These are phyloP conservation scores for Acleris sparsana DNA, from an alignment of 2,888 invertebrate genomes.

Conservation along the genomic window DNA sequence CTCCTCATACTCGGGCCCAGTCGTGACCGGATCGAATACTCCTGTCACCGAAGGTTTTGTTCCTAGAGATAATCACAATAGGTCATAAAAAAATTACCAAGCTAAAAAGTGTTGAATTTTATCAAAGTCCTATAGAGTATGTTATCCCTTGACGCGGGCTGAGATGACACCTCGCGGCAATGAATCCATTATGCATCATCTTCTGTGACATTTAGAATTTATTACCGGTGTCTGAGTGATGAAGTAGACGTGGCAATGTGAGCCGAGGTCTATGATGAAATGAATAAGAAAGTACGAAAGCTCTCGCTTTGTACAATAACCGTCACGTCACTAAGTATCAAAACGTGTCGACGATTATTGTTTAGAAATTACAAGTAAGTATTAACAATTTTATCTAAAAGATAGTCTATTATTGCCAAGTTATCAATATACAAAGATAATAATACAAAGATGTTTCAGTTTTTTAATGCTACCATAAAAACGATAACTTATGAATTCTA, in stretches of 20 bases:
- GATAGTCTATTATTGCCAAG: too few relatives aligned
- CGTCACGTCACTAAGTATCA: slow-evolving; percentile 3
- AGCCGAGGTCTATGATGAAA: slow-evolving; percentile 52
- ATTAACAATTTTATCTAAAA: too few relatives aligned
- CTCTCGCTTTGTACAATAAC: slow-evolving; percentile 18
- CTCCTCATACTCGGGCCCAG: slow-evolving; percentile 44
- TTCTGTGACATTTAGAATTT: slow-evolving; percentile 76
- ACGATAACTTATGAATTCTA: too few relatives aligned
- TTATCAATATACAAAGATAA: too few relatives aligned
- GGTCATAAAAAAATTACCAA: slow-evolving; percentile 35
- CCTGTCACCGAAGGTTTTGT: slow-evolving; percentile 53
- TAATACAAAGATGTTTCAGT: too few relatives aligned
- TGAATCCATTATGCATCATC: slow-evolving; percentile 72
- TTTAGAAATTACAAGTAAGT: too few relatives aligned
- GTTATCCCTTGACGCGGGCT: slow-evolving; percentile 40
- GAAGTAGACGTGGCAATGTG: slow-evolving; percentile 60
- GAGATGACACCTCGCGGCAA: slow-evolving; percentile 62
- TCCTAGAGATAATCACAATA: slow-evolving; percentile 34
- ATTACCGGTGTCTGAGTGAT: slow-evolving; percentile 70
- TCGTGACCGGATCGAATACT: slow-evolving; percentile 50
- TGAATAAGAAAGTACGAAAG: slow-evolving; percentile 49
- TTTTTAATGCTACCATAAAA: too few relatives aligned
- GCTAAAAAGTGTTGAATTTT: slow-evolving; percentile 44
- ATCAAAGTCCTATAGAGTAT: slow-evolving; percentile 39
- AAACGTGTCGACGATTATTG: neutral